Conservation (phyloP, 2,888 invertebrate species). For the Apamea anceps region DNA sequence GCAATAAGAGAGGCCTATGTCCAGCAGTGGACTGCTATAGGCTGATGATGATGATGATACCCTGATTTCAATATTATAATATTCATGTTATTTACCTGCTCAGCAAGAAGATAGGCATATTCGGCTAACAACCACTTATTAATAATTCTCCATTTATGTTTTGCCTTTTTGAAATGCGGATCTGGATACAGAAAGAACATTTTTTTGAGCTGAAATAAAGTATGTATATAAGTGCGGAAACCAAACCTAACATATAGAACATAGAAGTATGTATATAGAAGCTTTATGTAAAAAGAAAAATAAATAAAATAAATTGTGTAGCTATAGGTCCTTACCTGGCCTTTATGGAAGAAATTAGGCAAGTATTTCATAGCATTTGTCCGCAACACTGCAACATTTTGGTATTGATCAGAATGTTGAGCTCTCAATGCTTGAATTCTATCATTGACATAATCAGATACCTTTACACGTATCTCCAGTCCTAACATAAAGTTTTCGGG, state of each 20-base stretch:
- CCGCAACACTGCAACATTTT: constrained; percentile 98
- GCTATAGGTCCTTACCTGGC: constrained; percentile 90
- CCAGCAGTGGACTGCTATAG: no score
- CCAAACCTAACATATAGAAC: not conserved
- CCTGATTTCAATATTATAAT: not conserved
- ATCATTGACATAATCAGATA: constrained; percentile 99
- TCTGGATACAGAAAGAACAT: constrained; percentile 99
- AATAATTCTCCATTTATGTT: constrained; percentile 99
- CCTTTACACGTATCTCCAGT: constrained; percentile 99
- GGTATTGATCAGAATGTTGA: constrained; percentile 94
- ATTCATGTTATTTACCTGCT: constrained; percentile 90
- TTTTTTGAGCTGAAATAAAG: constrained; percentile 94
- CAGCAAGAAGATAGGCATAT: constrained; percentile 98
- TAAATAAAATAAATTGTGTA: not conserved
- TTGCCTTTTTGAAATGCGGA: constrained; percentile 99
- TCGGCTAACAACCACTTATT: constrained; percentile 98
- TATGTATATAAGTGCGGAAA: not conserved
- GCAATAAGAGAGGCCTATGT: no score
- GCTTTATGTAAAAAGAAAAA: not conserved
- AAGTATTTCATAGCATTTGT: constrained; percentile 99
- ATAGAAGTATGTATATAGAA: not conserved
- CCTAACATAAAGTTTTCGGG: constrained; percentile 97
- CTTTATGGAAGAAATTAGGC: constrained; percentile 98
- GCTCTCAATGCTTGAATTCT: constrained; percentile 96
- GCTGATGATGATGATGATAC: no score